These are phyloP conservation scores for Pterois miles DNA, from an alignment of 2,797 vertebrate species.

Conservation along the genomic window DNA sequence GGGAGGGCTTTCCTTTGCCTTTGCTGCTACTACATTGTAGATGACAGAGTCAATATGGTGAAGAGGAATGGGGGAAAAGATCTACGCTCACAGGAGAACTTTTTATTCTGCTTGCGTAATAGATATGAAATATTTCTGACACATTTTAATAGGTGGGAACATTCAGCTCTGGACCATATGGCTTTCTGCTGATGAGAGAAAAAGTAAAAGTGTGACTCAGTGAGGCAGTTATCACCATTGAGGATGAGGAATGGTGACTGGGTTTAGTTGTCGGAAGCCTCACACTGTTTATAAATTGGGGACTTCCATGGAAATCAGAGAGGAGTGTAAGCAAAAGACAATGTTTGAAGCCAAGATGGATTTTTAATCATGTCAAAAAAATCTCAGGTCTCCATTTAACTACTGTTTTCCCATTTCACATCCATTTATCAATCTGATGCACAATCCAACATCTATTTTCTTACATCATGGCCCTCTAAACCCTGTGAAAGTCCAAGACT, in stretches of 20 bases:
- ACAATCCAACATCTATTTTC: not conserved
- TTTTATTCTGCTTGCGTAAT: constrained; percentile 13
- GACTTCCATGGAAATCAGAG: not conserved
- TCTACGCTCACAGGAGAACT: constrained; percentile 1
- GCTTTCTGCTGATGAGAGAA: constrained; percentile 52
- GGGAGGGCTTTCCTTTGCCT: constrained; percentile 35
- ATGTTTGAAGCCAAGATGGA: not conserved
- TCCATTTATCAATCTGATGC: not conserved
- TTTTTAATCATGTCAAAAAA: not conserved
- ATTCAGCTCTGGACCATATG: constrained; percentile 47
- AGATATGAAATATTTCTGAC: constrained; percentile 45
- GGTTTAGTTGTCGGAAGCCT: constrained; percentile 5
- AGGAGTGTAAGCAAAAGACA: not conserved
- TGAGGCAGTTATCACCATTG: constrained; percentile 21
- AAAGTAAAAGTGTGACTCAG: constrained; percentile 46
- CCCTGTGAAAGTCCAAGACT: not conserved
- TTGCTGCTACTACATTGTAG: not conserved
- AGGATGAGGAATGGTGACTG: constrained; percentile 21
- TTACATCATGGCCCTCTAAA: not conserved
- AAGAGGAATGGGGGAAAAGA: not conserved
- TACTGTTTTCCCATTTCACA: not conserved
- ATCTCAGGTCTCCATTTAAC: not conserved
- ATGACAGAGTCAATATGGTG: constrained; percentile 35
- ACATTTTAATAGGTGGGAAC: constrained; percentile 62
- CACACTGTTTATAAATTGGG: constrained; percentile 6